Evolutionary conservation across 2,888 invertebrate genomes (phyloP).

Genomic region (Amblyjoppa fuscipennis): DNA sequence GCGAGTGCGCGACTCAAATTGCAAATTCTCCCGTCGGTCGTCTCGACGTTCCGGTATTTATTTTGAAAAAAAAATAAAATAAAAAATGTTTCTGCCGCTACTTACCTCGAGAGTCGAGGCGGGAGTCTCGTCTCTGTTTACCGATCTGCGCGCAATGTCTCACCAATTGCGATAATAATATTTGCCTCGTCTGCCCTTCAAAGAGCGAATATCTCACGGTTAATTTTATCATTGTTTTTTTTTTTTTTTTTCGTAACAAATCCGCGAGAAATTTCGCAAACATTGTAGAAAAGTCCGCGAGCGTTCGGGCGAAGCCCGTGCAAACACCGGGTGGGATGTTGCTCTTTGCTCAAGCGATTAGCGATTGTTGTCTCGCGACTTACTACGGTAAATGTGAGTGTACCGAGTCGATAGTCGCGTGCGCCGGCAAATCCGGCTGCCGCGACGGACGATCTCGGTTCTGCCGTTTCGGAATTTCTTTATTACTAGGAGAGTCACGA

Average conservation of each 20-base stretch:
- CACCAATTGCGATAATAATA: neutral
- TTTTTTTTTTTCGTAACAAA: conserved; percentile 4
- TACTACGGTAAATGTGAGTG: neutral
- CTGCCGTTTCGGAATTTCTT: neutral
- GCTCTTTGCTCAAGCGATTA: conserved; percentile 17
- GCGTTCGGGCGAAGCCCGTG: neutral
- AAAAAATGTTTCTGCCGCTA: conserved; percentile 41
- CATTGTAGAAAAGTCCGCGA: conserved; percentile 10
- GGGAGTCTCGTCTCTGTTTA: neutral
- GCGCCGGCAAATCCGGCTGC: neutral
- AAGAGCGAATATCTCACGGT: conserved; percentile 15
- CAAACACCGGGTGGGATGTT: neutral
- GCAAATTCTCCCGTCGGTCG: neutral
- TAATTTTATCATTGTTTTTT: neutral
- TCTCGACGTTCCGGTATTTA: conserved; percentile 14
- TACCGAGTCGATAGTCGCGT: neutral
- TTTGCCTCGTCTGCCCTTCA: conserved; percentile 27
- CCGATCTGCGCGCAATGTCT: neutral
- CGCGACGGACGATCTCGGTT: neutral
- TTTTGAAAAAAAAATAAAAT: conserved; percentile 25
- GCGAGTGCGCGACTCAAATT: conserved; percentile 12
- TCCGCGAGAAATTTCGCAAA: conserved; percentile 7
- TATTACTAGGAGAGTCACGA: conserved; percentile 32
- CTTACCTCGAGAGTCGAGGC: conserved; percentile 53
- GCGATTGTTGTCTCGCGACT: neutral